These are phyloP conservation scores for Halcyon leucocephala DNA, from an alignment of 2,797 vertebrate genomes.

Conservation along the genomic window DNA sequence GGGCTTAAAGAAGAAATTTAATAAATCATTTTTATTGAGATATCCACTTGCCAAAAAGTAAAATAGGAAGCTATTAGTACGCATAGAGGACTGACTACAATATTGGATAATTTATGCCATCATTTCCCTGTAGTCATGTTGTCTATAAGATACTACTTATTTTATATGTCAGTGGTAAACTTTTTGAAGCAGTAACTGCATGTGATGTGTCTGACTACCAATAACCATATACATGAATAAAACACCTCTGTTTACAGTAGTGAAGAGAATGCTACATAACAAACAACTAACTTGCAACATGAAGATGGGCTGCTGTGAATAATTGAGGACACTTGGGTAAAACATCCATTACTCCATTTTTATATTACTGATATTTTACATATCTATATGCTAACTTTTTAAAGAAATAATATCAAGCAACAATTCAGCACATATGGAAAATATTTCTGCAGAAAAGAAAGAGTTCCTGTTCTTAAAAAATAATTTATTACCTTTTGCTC, in stretches of 20 bases:
- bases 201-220: neutral
- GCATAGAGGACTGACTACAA: neutral
- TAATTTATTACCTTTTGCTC: neutral
- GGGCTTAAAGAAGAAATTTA: neutral
- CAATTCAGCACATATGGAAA: rapidly evolving
- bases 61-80: neutral
- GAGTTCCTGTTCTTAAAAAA: neutral
- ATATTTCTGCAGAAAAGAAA: neutral
- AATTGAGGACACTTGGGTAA: neutral
- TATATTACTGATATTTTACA: neutral
- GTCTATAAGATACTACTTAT: neutral
- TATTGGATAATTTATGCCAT: neutral
- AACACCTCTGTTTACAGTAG: neutral
- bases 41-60: neutral
- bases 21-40: neutral
- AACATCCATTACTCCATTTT: neutral
- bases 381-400: neutral
- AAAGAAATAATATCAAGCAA: neutral
- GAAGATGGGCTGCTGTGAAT: neutral
- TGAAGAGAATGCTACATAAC: rapidly evolving
- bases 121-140: neutral
- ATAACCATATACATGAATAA: neutral
- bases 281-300: neutral
- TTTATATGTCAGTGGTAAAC: neutral
- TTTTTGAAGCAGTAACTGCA: neutral